Evolutionary conservation across 1,140 invertebrate genomes (phyloP), one percentile per base, ranked within the genome.

Genomic region (Centruroides sculpturatus): DNA sequence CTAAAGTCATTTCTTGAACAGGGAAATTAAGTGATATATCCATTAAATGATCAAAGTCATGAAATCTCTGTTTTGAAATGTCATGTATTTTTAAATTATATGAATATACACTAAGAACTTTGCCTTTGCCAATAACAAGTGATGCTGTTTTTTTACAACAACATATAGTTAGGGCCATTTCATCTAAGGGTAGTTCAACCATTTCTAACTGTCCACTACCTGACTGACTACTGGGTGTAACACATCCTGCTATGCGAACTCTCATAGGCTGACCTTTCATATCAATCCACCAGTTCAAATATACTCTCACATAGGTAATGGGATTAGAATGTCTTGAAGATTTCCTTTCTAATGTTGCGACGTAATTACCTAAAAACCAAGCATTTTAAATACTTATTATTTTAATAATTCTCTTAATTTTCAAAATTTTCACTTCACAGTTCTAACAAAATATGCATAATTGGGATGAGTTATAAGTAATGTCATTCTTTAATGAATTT

Each of bases 241-340:
- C 82, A 55, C 82, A 68, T 1, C 83, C 83, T 12, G 84, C 83
- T 49, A 85, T 84, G 57, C 84, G 74, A 3, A 83, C 83, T 60
- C 82, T 73, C 79, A 85, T 83, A 9, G 82, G 76, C 59, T 81
- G 80, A 13, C 66, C 61, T 13, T 61, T 64, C 74, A 75, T 68
- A 74, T 77, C 64, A 59, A 67, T 59, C 74, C 75, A 60, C 83
- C 83, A 84, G 61, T 84, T 82, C 1, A 83, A 77, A 64, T 85
- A 84, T 47, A 84, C 73, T 52, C 82, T 70, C 5, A 81, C 80
- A 70, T 82, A 83, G 59, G 77, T 76, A 47, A 74, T 76, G 61
- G 77, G 76, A 41, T 72, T 73, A 12, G 77, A 77, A 54, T 81
- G 76, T 59, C 78, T 69, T 13, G 76, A 78, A 58, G 72, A 73